phyloP scores from a whole-genome alignment of 2,888 invertebrate genomes.

The Lasioglossum zephyrum region DNA sequence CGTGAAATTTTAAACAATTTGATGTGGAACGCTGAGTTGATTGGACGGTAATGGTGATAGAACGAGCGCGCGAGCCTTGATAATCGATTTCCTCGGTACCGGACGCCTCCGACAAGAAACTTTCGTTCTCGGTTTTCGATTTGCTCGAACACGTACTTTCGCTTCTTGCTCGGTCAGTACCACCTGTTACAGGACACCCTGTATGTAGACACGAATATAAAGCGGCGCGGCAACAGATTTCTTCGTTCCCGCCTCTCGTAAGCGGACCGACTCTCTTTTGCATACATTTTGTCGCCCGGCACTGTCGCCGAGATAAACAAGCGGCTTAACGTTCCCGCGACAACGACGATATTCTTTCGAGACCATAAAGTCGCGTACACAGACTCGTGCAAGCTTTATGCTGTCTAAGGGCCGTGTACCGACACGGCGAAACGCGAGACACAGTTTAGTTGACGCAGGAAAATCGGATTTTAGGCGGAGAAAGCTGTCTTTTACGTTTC shows the following conservation, averaged over 20 bases:
- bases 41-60: not conserved
- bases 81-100: conserved; percentile 10
- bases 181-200: conserved; percentile 26
- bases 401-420: conserved; percentile 20
- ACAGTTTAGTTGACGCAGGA: not conserved
- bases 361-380: conserved; percentile 25
- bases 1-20: conserved; percentile 1
- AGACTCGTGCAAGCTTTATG: not conserved
- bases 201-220: conserved; percentile 14
- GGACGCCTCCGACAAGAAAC: conserved; percentile 2
- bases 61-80: not conserved
- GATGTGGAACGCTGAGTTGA: not conserved
- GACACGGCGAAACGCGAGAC: not conserved
- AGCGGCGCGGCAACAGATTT: conserved; percentile 27
- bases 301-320: conserved; percentile 38
- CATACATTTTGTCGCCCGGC: conserved; percentile 43
- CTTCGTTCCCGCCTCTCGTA: conserved; percentile 16
- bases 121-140: conserved; percentile 4
- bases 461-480: not conserved
- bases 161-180: not conserved
- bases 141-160: not conserved
- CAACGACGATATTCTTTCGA: conserved; percentile 41
- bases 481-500: not conserved
- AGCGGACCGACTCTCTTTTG: conserved; percentile 22
- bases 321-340: conserved; percentile 42